Evolutionary conservation across 2,113 vertebrate species (phyloP), one percentile per base, ranked within the genome.

Genomic region (Callopanchax toddi): DNA sequence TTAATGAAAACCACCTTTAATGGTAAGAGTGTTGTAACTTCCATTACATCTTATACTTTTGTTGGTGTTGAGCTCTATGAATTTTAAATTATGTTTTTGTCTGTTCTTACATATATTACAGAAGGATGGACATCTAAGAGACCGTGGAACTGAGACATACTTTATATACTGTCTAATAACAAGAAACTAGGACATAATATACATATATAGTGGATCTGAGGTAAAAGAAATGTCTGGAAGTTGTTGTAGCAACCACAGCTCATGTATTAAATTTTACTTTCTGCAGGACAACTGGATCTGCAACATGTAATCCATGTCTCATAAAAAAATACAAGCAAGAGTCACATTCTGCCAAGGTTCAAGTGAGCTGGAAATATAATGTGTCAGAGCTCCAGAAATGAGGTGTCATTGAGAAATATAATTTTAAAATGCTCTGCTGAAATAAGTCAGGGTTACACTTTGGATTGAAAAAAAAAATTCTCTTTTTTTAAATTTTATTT

Each of bases 401-500:
- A 67, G 50, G 36, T 46, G 26, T 61, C 49, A 49, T 13, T 26
- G 17, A 42, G 20, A 55, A 50, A 55, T 7, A 22, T 34, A 15
- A 23, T 66, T 76, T 46, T n/a, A 59, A 79, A 67, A 45, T 26
- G 13, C 57, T 48, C 61, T 61, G 67, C 67, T 45, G 67, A 60
- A 73, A 76, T 76, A 68, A 78, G 69, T 40, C 51, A 62, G 56
- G 22, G 57, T 63, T 76, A 48, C 62, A 68, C 71, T 82, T 56
- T 53, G 45, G 74, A 65, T 34, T 43, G 25, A 32, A 59, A 65
- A 42, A 67, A 69, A 63, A 79, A 73, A 74, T 71, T 65, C 76
- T 60, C 50, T 85, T 76, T 65, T 51, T 57, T 67, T 78, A 51
- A 82, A 77, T 67, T 62, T 56, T 50, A n/a, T 32, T 65, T n/a